phyloP scores from a whole-genome alignment of 2,797 vertebrate genomes.

The Apogon talboti region DNA sequence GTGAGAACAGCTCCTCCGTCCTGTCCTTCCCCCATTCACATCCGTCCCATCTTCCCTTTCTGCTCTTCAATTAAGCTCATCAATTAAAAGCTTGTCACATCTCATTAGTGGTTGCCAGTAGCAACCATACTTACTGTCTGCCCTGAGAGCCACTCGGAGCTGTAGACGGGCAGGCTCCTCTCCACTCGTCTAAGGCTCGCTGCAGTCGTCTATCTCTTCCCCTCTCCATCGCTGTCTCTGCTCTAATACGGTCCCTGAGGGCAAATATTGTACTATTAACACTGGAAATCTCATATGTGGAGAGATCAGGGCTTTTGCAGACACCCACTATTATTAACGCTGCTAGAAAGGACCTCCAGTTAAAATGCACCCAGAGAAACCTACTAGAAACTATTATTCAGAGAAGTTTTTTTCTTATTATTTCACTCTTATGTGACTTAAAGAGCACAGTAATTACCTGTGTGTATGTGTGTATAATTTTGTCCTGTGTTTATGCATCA shows the following conservation, averaged over 20 bases:
- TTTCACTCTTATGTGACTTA: too few species aligned
- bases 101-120: conserved; percentile 80
- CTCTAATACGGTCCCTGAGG: conserved; percentile 60
- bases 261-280: conserved; percentile 65
- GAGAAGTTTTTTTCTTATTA: too few species aligned
- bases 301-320: too few species aligned
- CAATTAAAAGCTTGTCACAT: conserved; percentile 82
- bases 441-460: too few species aligned
- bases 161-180: conserved; percentile 56
- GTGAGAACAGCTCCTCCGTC: conserved; percentile 84
- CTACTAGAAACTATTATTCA: background rate
- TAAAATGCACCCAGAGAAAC: conserved; percentile 16
- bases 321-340: conserved; percentile 54
- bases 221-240: conserved; percentile 28
- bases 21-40: conserved; percentile 14
- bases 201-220: conserved; percentile 66
- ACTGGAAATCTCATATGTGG: conserved; percentile 65
- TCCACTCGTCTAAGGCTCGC: conserved; percentile 38
- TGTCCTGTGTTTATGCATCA: conserved; percentile 41
- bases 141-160: conserved; percentile 69
- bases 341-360: conserved; percentile 31
- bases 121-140: conserved; percentile 67
- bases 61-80: conserved; percentile 66
- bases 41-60: conserved; percentile 9
- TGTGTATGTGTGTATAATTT: conserved; percentile 8